phyloP scores from a whole-genome alignment of 1,140 invertebrate genomes.

The Anastrepha obliqua region DNA sequence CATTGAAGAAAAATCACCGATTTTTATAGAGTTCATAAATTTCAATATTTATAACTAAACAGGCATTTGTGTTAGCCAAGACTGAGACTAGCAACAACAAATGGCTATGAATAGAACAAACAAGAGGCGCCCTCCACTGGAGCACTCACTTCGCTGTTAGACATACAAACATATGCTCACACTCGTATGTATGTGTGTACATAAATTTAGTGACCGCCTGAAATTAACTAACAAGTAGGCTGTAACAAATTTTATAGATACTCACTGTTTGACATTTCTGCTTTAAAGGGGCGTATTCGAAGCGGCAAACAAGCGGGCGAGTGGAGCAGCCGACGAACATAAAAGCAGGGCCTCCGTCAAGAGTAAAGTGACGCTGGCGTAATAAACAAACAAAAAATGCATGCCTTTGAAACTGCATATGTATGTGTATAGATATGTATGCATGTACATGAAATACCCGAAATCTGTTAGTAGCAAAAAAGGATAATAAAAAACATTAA shows the following conservation, averaged over 20 bases:
- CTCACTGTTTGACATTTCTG: neutral
- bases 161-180: neutral
- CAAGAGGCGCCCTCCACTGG: neutral
- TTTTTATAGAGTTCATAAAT: constrained; percentile 45
- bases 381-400: neutral
- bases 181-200: too few relatives aligned
- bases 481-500: constrained; percentile 35
- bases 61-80: neutral
- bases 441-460: neutral
- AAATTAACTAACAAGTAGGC: constrained; percentile 22
- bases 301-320: neutral
- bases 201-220: constrained; percentile 34
- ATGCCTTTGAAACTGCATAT: neutral
- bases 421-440: neutral
- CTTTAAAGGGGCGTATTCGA: neutral
- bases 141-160: neutral
- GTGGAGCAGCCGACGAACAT: neutral
- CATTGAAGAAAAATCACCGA: constrained; percentile 42
- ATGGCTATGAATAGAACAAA: neutral
- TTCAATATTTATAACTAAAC: neutral
- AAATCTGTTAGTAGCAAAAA: constrained; percentile 24
- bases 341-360: neutral
- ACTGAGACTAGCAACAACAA: neutral
- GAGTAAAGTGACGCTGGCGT: constrained; percentile 2
- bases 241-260: constrained; percentile 21